Evolutionary conservation across 2,113 vertebrate species (phyloP).

Genomic region (Ornithorhynchus anatinus): DNA sequence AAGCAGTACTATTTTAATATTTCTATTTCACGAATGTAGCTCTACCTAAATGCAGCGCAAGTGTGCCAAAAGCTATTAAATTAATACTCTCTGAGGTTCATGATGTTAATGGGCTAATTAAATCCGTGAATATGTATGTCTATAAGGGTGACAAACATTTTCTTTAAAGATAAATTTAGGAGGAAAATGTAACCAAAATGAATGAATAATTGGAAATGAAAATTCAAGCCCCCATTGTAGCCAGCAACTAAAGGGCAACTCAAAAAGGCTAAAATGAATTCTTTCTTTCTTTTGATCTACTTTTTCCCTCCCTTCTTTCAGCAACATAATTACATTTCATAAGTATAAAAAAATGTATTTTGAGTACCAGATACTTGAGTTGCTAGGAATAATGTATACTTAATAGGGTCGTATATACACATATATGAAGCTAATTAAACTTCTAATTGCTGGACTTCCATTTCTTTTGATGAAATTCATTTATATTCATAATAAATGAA

Average conservation of each 20-base stretch:
- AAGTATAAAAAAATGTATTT: conserved; percentile 46
- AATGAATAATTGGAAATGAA: conserved; percentile 70
- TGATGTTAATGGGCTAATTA: conserved; percentile 70
- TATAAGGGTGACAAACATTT: conserved; percentile 69
- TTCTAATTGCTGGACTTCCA: conserved; percentile 9
- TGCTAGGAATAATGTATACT: conserved; percentile 16
- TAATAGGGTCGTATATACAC: background rate
- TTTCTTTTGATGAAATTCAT: conserved; percentile 4
- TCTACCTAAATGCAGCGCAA: conserved; percentile 63
- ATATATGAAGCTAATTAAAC: no score
- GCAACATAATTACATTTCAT: conserved; percentile 47
- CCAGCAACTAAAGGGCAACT: conserved; percentile 57
- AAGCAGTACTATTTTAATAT: conserved; percentile 45
- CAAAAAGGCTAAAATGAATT: conserved; percentile 53
- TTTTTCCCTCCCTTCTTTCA: conserved; percentile 31
- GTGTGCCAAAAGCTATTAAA: conserved; percentile 71
- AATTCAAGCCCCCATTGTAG: conserved; percentile 47
- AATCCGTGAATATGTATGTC: conserved; percentile 64
- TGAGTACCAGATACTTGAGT: background rate
- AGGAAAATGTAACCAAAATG: conserved; percentile 71
- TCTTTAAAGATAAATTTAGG: conserved; percentile 71
- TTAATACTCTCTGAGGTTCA: conserved; percentile 69
- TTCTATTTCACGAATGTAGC: conserved; percentile 50
- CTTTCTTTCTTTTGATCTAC: conserved; percentile 41
- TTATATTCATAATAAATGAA: background rate